These are phyloP conservation scores for Cephalopterus ornatus DNA, from an alignment of 2,113 vertebrate genomes.

Conservation along the genomic window DNA sequence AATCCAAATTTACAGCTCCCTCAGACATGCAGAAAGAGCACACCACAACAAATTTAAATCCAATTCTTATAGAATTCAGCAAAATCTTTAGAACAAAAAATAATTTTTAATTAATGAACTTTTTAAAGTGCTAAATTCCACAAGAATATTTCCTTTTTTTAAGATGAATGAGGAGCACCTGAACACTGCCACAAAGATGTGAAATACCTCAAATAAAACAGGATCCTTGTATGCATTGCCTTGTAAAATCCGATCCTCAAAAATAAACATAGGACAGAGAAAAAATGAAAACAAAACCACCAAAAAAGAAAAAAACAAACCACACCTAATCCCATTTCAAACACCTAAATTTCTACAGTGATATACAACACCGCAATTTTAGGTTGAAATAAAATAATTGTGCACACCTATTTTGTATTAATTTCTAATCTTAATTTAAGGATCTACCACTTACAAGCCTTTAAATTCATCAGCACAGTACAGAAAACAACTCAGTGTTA, in stretches of 20 bases:
- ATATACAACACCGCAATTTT: neutral
- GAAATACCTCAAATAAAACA: conserved; percentile 83
- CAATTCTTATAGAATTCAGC: conserved; percentile 66
- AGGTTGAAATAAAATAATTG: neutral
- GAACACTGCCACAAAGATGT: neutral
- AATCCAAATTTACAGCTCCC: neutral
- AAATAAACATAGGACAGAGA: conserved; percentile 64
- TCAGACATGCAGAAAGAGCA: conserved; percentile 14
- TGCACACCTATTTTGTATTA: neutral
- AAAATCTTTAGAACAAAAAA: neutral
- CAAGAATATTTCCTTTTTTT: conserved; percentile 5
- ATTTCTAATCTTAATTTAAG: neutral
- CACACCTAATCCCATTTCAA: neutral
- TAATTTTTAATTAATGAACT: neutral
- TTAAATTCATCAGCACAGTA: neutral
- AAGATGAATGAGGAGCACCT: conserved; percentile 1
- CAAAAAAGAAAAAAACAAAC: neutral
- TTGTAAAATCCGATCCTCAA: conserved; percentile 89
- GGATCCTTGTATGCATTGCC: conserved; percentile 82
- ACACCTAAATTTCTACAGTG: neutral
- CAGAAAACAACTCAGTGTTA: neutral
- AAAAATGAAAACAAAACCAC: neutral
- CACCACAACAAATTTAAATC: conserved; percentile 16
- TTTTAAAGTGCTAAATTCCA: conserved; percentile 57
- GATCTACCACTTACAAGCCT: neutral